Conservation (phyloP, 2,888 invertebrate species). For the Tineola bisselliella region DNA sequence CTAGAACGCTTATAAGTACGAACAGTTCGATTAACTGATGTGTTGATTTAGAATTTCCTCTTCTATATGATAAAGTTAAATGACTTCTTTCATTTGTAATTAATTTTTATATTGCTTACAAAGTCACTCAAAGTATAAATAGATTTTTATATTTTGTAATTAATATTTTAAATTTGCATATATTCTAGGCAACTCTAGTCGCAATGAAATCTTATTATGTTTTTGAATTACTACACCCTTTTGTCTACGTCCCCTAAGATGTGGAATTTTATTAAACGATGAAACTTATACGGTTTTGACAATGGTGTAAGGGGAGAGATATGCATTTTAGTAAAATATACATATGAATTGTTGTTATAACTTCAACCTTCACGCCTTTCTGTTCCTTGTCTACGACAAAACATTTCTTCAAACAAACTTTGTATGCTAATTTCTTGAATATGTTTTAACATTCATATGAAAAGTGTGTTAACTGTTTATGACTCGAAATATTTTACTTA, state of each 20-base stretch:
- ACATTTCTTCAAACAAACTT: neutral
- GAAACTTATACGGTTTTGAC: neutral
- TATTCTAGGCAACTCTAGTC: neutral
- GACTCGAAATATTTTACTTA: neutral
- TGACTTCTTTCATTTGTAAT: neutral
- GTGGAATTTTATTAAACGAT: neutral
- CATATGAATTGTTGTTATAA: neutral
- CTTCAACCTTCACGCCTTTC: neutral
- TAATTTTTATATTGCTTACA: neutral
- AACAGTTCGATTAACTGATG: conserved; percentile 1
- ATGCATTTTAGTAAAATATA: neutral
- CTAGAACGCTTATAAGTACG: conserved; percentile 20
- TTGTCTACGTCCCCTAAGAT: neutral
- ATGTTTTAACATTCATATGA: neutral
- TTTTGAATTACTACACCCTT: neutral
- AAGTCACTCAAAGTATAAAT: no score
- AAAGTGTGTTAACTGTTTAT: neutral
- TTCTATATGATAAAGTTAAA: neutral
- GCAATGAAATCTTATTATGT: neutral
- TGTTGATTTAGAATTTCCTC: conserved; percentile 6
- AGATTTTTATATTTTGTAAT: no score
- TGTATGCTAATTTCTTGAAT: neutral
- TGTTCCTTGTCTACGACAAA: neutral
- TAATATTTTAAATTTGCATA: no score
- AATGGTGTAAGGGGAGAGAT: neutral